phyloP scores from a whole-genome alignment of 2,888 invertebrate genomes.

The Drosophila picticornis region DNA sequence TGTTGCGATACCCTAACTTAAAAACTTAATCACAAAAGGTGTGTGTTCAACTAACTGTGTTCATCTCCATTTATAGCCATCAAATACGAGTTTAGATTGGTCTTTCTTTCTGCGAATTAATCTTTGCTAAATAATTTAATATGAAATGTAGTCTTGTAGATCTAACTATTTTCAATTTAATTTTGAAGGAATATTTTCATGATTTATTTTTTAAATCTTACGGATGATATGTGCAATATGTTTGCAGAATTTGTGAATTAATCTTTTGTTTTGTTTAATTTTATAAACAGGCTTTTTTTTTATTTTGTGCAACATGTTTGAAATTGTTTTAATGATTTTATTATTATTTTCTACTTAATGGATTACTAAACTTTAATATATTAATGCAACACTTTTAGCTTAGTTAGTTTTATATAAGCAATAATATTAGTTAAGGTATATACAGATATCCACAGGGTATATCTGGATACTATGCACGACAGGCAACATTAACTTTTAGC shows the following conservation, averaged over 20 bases:
- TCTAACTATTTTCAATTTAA: background rate
- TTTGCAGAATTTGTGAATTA: background rate
- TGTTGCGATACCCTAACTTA: conserved; percentile 18
- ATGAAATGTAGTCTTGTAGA: background rate
- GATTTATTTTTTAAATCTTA: background rate
- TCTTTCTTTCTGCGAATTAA: background rate
- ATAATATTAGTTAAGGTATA: background rate
- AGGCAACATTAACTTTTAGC: conserved; percentile 3
- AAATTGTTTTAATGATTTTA: background rate
- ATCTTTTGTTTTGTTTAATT: background rate
- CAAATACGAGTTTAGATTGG: background rate
- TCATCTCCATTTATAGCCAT: background rate
- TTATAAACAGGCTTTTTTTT: background rate
- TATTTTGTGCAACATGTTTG: background rate
- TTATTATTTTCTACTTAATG: background rate
- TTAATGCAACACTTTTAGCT: background rate
- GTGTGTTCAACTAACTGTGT: background rate
- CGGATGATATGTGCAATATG: background rate
- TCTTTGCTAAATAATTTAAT: background rate
- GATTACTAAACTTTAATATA: background rate
- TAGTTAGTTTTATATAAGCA: background rate
- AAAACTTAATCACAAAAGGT: background rate
- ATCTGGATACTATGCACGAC: background rate
- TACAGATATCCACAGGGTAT: conserved; percentile 22
- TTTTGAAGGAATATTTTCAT: background rate